Percentiles rank a stretch among this genome's conserved stretches.
These are phyloP conservation scores for Teleogryllus oceanicus DNA, from an alignment of 2,888 invertebrate genomes.

Conservation along the genomic window DNA sequence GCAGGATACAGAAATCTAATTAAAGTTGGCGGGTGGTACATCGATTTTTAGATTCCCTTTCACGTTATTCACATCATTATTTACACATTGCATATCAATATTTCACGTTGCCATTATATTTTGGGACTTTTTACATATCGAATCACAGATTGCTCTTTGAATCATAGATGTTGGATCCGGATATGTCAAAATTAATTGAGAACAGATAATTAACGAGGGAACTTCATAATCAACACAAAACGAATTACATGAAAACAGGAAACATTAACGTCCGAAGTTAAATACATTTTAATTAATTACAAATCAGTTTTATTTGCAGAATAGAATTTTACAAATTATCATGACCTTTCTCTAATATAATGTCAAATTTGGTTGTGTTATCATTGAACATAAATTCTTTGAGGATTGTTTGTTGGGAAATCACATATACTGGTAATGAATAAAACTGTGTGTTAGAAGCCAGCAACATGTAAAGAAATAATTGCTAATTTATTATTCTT, in stretches of 20 bases:
- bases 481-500: no score
- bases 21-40: background rate
- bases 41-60: constrained; percentile 1
- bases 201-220: background rate
- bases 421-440: no score
- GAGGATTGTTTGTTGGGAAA: no score
- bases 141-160: constrained; percentile 2
- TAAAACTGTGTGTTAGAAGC: no score
- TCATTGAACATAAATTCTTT: no score
- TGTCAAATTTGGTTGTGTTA: no score
- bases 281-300: no score
- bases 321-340: no score
- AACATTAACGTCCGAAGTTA: no score
- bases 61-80: constrained; percentile 5
- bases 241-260: background rate
- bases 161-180: background rate
- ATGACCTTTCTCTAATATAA: no score
- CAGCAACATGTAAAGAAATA: no score
- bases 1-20: constrained; percentile 1
- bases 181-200: background rate
- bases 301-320: no score
- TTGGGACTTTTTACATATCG: background rate
- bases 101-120: background rate
- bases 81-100: background rate
- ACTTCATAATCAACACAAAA: background rate